Base-by-base conservation (phyloP, 2,113 vertebrate genomes). In the Crotophaga sulcirostris region DNA sequence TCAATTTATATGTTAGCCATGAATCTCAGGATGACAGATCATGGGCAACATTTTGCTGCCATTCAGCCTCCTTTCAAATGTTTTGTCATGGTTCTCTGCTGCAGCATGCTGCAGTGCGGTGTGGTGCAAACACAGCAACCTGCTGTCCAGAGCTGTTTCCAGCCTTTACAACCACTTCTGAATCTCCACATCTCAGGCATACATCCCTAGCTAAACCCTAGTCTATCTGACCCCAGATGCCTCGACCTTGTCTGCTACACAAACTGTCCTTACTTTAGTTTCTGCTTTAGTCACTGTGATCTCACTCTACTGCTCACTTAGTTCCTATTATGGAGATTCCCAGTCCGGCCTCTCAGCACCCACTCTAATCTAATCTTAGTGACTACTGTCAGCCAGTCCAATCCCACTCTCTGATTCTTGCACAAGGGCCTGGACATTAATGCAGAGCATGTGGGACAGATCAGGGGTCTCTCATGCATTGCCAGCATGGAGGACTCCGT, bases 401-500 rank as follows among this genome's bases (percentile, higher is more conserved):
- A 2, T 52, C 29, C 89, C 58, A 76, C 66, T 64, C 70, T 75
- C 34, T 1, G 3, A 26, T 73, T 56, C 44, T 75, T 74, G 33
- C 34, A 34, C 3, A 9, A 70, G 60, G 56, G 34, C 25, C 59
- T 81, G 64, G 73, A 47, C 31, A 18, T 24, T 77, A 62, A 90
- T 0, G 0, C 59, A 83, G 62, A 86, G 24, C 91, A 89, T 88
- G 70, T 88, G 67, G 72, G 59, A 88, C 34, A 58, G n/a, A 49
- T 77, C 68, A 84, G 42, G 38, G 33, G 68, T 87, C 89, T 91
- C 59, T 89, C 60, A 55, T 42, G n/a, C 93, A 25, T 54, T 90
- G 76, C 63, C 77, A 78, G 45, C 4, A 0, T 2, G 2, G 24
- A 29, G 51, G 9, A 51, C 34, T 67, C 5, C 0, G 17, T 75